phyloP scores from a whole-genome alignment of 2,888 invertebrate species.

The Salpingus planirostris region DNA sequence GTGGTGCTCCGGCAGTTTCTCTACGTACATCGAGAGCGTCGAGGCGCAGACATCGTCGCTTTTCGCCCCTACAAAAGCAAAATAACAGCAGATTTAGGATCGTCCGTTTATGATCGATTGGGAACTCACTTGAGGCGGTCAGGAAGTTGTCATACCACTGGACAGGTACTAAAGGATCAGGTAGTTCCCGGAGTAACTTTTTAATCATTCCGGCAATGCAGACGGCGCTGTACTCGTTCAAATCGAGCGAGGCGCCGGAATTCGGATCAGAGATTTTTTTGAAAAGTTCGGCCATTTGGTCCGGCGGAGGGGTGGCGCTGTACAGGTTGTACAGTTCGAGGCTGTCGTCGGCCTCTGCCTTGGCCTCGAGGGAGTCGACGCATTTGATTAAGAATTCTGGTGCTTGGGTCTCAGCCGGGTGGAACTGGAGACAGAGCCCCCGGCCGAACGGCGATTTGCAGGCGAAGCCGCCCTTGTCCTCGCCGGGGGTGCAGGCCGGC shows the following conservation, averaged over 20 bases:
- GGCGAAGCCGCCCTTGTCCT: not conserved
- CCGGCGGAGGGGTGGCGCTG: conserved; percentile 51
- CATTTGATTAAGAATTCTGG: conserved; percentile 49
- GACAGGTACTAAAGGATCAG: conserved; percentile 67
- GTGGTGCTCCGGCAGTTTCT: conserved; percentile 57
- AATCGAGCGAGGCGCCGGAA: conserved; percentile 38
- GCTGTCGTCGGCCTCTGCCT: conserved; percentile 43
- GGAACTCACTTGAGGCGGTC: conserved; percentile 39
- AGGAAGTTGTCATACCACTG: conserved; percentile 64
- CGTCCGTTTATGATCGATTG: not conserved
- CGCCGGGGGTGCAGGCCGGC: conserved; percentile 39
- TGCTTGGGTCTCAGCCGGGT: conserved; percentile 46
- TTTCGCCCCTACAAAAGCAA: conserved; percentile 8
- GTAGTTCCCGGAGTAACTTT: conserved; percentile 63
- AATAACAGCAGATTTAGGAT: not conserved
- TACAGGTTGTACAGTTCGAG: conserved; percentile 61
- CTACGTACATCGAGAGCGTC: conserved; percentile 46
- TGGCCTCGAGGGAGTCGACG: conserved; percentile 52
- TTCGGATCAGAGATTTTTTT: conserved; percentile 44
- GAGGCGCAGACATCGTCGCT: conserved; percentile 50
- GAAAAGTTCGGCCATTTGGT: conserved; percentile 50
- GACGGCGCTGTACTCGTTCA: conserved; percentile 44
- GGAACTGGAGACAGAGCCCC: conserved; percentile 54
- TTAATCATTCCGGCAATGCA: conserved; percentile 56
- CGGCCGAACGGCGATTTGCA: conserved; percentile 49